Evolutionary conservation across 2,113 vertebrate species (phyloP).

Genomic region (Lagopus muta): DNA sequence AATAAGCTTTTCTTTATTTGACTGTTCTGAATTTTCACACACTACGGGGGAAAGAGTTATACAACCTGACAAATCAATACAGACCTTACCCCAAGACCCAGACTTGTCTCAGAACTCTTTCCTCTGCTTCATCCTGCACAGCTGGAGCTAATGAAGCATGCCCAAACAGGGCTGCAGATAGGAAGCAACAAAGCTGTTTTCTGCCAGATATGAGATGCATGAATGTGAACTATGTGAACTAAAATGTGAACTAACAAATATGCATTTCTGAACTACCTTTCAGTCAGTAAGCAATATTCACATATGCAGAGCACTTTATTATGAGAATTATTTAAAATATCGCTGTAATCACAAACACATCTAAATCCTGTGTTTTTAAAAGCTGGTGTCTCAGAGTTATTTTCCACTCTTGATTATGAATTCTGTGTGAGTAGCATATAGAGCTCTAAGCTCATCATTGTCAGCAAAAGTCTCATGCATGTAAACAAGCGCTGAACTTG

Average conservation of each 20-base stretch:
- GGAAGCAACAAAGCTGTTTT: not conserved
- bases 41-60: not conserved
- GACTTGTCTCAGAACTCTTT: not conserved
- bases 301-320: not conserved
- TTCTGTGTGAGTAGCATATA: not conserved
- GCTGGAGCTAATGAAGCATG: rapidly evolving
- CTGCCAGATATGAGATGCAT: not conserved
- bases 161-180: not conserved
- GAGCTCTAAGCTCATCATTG: conserved; percentile 32
- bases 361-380: not conserved
- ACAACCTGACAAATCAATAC: not conserved
- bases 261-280: not conserved
- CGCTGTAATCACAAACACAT: not conserved
- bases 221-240: too few species aligned
- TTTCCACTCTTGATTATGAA: conserved; percentile 22
- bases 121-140: not conserved
- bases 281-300: not conserved
- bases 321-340: not conserved
- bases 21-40: not conserved
- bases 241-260: too few species aligned
- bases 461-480: conserved; percentile 35
- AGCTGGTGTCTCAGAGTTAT: not conserved
- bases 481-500: conserved; percentile 55
- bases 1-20: not conserved
- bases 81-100: not conserved